Conservation (phyloP, 2,888 invertebrate genomes). For the Nasonovia ribisnigri region DNA sequence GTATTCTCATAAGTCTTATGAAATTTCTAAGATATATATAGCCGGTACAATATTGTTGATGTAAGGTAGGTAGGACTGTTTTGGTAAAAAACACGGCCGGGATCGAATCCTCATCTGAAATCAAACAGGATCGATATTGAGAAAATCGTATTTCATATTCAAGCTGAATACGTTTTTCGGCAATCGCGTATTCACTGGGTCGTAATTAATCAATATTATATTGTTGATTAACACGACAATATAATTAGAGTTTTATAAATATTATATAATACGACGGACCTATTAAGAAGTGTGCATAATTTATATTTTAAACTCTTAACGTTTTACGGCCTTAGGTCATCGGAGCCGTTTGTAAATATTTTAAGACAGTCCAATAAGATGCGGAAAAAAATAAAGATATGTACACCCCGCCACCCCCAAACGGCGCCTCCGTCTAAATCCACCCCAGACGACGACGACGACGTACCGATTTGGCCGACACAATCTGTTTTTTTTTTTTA, state of each 20-base stretch:
- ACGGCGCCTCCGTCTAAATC: not conserved
- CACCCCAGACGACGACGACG: not conserved
- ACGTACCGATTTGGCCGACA: not conserved
- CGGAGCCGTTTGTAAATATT: not conserved
- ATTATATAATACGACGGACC: not conserved
- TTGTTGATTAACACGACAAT: not conserved
- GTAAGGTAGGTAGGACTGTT: not conserved
- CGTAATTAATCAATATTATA: not conserved
- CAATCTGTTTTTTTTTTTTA: not conserved
- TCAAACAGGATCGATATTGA: not conserved
- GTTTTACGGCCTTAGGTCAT: not conserved
- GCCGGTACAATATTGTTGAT: not conserved
- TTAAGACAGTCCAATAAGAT: not conserved
- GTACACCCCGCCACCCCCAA: not conserved
- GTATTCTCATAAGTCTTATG: not conserved
- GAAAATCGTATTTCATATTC: not conserved
- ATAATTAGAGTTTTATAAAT: not conserved
- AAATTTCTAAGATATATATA: not conserved
- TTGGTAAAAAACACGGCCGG: not conserved
- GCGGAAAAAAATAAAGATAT: not conserved
- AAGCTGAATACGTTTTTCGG: not conserved
- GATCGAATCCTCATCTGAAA: not conserved
- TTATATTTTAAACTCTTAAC: not conserved
- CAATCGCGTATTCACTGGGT: not conserved
- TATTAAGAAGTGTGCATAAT: not conserved